Conservation (phyloP, 2,797 vertebrate species). For the Apodemus agrarius region DNA sequence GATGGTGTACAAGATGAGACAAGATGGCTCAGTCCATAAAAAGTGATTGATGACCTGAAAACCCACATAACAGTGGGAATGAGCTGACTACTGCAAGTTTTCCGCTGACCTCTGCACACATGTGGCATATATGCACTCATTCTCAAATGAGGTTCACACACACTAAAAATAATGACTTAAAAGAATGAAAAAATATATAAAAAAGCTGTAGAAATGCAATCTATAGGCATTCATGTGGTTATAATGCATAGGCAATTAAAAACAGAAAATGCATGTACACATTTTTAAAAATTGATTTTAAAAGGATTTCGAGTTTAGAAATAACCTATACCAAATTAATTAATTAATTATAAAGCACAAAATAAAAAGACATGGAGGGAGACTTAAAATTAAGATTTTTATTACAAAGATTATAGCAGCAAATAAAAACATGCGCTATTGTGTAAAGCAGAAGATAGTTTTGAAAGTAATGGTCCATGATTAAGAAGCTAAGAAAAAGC, state of each 20-base stretch:
- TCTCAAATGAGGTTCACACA: neutral
- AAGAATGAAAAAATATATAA: neutral
- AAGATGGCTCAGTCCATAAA: neutral
- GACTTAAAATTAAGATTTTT: neutral
- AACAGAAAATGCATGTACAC: neutral
- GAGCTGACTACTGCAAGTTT: neutral
- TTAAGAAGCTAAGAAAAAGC: slow-evolving; percentile 19
- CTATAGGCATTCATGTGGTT: neutral
- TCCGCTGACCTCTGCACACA: neutral
- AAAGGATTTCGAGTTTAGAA: neutral
- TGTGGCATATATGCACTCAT: neutral
- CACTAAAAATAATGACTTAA: neutral
- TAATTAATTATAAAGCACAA: slow-evolving; percentile 4
- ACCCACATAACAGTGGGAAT: neutral
- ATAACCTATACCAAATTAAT: neutral
- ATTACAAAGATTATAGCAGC: neutral
- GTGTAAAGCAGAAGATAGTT: slow-evolving; percentile 32
- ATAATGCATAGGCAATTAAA: neutral
- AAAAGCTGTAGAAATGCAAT: slow-evolving; percentile 4
- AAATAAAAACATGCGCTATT: neutral
- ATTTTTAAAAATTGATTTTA: slow-evolving; percentile 23
- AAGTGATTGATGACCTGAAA: neutral
- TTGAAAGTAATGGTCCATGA: neutral
- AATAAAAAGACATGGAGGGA: neutral
- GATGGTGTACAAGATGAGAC: neutral